These are phyloP conservation scores for Tupaia tana DNA, from an alignment of 2,113 vertebrate species.

Conservation along the genomic window DNA sequence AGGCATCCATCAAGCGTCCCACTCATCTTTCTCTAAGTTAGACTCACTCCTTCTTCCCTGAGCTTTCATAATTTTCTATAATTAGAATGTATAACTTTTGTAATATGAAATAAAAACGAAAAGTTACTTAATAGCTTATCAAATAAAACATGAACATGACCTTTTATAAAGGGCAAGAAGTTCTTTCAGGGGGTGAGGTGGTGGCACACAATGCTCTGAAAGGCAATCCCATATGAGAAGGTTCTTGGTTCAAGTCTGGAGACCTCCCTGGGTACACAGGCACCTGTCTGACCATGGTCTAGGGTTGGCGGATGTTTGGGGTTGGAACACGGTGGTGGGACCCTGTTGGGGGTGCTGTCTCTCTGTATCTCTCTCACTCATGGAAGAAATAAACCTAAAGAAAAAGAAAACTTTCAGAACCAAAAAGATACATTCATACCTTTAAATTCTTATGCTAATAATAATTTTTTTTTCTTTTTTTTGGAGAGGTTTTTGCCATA, in stretches of 20 bases:
- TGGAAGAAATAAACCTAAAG: no score
- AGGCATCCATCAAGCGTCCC: background rate
- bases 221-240: no score
- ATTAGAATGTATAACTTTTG: background rate
- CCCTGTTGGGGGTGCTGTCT: no score
- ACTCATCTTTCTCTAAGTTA: background rate
- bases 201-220: no score
- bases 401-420: slow-evolving; percentile 1
- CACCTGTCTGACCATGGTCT: no score
- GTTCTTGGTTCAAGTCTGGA: no score
- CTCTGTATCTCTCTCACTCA: no score
- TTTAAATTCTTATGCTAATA: slow-evolving; percentile 9
- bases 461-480: no score
- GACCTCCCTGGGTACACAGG: no score
- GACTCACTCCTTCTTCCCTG: slow-evolving; percentile 13
- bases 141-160: slow-evolving; percentile 33
- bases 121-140: background rate
- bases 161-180: slow-evolving; percentile 14
- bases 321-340: no score
- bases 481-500: no score
- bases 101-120: slow-evolving; percentile 39
- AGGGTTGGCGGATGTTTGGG: no score
- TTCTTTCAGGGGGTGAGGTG: background rate
- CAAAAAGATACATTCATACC: background rate
- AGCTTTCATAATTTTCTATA: slow-evolving; percentile 27